phyloP scores from a whole-genome alignment of 2,888 invertebrate genomes.

The Erebia aethiops region DNA sequence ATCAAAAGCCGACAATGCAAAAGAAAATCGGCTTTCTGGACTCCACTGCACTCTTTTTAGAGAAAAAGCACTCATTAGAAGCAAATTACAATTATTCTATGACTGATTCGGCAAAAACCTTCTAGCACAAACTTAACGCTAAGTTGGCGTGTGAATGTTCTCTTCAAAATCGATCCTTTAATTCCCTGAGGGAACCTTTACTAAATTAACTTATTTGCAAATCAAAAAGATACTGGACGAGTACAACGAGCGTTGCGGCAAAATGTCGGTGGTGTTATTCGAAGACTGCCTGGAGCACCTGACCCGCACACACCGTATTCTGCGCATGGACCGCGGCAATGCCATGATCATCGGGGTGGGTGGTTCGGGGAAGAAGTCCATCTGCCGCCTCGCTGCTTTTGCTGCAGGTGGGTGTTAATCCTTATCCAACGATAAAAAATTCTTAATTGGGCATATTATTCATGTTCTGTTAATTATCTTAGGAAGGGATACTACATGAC shows the following conservation, averaged over 20 bases:
- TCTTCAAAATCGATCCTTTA: neutral
- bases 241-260: slow-evolving; percentile 89
- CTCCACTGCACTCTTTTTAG: no score
- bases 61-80: no score
- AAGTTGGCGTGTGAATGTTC: neutral
- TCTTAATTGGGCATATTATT: no score
- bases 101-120: no score
- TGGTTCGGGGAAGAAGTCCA: slow-evolving; percentile 93
- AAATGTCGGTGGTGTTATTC: slow-evolving; percentile 92
- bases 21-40: no score
- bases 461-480: no score
- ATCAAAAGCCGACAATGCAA: neutral
- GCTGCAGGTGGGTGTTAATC: slow-evolving; percentile 84
- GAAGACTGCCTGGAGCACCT: slow-evolving; percentile 96
- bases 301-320: slow-evolving; percentile 92
- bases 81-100: no score
- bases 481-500: no score
- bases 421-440: no score
- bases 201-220: neutral
- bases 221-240: slow-evolving; percentile 89
- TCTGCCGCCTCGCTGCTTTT: slow-evolving; percentile 91
- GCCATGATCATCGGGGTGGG: slow-evolving; percentile 94
- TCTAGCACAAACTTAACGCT: no score
- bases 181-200: no score
- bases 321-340: slow-evolving; percentile 93